Evolutionary conservation across 2,888 invertebrate genomes (phyloP), one percentile per base, ranked within the genome.

Genomic region (Nomada hirtipes): DNA sequence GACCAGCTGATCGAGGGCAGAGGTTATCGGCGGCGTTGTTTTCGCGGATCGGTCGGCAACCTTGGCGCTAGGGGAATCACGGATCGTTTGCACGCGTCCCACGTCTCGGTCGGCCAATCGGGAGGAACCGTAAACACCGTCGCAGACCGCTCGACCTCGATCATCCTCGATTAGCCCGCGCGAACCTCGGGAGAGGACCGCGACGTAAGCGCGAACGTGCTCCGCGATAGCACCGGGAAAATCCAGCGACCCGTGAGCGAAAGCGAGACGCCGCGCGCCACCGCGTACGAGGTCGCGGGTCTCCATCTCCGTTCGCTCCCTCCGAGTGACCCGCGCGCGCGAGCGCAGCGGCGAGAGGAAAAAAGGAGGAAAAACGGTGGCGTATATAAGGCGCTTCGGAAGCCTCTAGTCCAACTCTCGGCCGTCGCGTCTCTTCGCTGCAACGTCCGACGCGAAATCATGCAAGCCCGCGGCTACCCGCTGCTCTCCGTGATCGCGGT

Each of bases 1-100:
- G 42, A n/a, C 9, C n/a, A 53, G n/a, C n/a, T n/a, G 9, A 7
- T 7, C 20, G 15, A 13, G 61, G 4, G 29, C 44, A 47, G 9
- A 72, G 76, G 61, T 76, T 72, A 67, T 60, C 67, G 36, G 18
- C 20, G 42, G 4, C 10, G 36, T 52, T 74, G 67, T 74, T 74
- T 68, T 60, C 26, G 47, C 2, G 23, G 18, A 10, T 15, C 47
- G 13, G 15, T 13, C 36, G 29, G 29, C 4, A 36, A 20, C 64
- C 47, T 59, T 57, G 47, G 10, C 57, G 29, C 59, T 20, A 11
- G 65, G 57, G 73, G 59, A 64, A 76, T 52, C 50, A 65, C 74
- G 15, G n/a, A 13, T 53, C 52, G 18, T 59, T 74, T 50, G 74
- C 42, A 73, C 15, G 42, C 20, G n/a, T 42, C 13, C 18, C 42